phyloP scores from a whole-genome alignment of 2,888 invertebrate genomes.

The Himalopsyche japonica region DNA sequence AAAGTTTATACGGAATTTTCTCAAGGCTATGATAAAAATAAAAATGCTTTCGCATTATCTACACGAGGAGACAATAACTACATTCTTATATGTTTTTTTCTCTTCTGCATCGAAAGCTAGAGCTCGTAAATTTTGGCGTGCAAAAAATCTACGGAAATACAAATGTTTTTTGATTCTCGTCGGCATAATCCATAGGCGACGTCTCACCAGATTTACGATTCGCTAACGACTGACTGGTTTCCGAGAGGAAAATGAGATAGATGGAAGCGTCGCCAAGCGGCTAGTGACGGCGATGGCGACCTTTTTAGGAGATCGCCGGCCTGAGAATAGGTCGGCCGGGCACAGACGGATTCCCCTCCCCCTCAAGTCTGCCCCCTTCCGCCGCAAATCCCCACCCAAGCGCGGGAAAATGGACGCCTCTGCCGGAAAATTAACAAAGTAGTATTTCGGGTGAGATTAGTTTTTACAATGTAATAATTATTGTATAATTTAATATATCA shows the following conservation, averaged over 20 bases:
- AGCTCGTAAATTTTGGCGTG: not conserved
- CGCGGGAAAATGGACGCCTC: not conserved
- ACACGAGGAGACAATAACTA: not conserved
- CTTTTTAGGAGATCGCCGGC: slow-evolving; percentile 50
- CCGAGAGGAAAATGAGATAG: not conserved
- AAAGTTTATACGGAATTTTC: not conserved
- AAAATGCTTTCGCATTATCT: not conserved
- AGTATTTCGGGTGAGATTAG: not conserved
- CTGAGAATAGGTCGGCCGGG: slow-evolving; percentile 38
- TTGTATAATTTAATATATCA: not conserved
- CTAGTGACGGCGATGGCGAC: not conserved
- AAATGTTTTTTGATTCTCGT: not conserved
- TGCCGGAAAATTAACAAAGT: not conserved
- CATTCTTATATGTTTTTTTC: not conserved
- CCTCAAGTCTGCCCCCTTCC: not conserved
- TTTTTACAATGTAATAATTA: not conserved
- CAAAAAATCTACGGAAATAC: not conserved
- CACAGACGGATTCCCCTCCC: not conserved
- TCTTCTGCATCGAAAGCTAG: not conserved
- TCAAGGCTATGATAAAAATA: not conserved
- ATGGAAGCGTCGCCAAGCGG: not conserved
- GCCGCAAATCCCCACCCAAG: not conserved
- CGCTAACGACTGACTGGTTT: not conserved
- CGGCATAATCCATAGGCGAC: not conserved
- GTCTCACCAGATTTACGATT: not conserved